phyloP scores from a whole-genome alignment of 2,888 invertebrate genomes.

The Crematogaster levior region DNA sequence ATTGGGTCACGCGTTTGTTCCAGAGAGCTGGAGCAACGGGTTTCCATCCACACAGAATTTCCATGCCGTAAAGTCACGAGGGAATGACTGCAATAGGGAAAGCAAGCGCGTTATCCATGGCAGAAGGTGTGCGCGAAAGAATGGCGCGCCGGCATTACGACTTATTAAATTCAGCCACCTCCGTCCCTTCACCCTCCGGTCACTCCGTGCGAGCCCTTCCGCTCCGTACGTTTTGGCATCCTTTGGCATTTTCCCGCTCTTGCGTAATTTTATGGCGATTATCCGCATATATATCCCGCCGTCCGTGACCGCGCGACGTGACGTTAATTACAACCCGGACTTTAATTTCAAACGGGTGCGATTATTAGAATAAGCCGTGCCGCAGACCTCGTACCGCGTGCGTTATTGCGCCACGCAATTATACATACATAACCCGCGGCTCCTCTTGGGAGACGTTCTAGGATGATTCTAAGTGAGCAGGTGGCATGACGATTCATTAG shows the following conservation, averaged over 20 bases:
- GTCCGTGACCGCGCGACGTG: constrained; percentile 62
- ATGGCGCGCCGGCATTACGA: constrained; percentile 56
- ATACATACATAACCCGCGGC: constrained; percentile 7
- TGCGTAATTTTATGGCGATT: constrained; percentile 74
- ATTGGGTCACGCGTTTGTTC: constrained; percentile 37
- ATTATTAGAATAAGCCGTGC: constrained; percentile 72
- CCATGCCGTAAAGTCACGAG: constrained; percentile 35
- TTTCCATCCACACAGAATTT: constrained; percentile 37
- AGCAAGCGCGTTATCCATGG: constrained; percentile 27
- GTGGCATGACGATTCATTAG: constrained; percentile 14
- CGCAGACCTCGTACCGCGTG: constrained; percentile 44
- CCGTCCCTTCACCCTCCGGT: constrained; percentile 32
- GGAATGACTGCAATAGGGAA: constrained; percentile 1
- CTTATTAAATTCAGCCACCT: constrained; percentile 74
- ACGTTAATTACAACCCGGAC: constrained; percentile 73
- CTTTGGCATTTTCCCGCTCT: constrained; percentile 2
- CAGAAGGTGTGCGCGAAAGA: constrained; percentile 31
- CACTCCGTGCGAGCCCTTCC: constrained; percentile 1
- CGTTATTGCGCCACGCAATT: constrained; percentile 63
- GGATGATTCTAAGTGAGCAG: constrained; percentile 22
- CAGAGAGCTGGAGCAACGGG: constrained; percentile 14
- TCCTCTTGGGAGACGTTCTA: neutral
- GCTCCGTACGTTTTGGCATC: neutral
- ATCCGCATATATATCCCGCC: constrained; percentile 62
- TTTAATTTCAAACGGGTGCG: constrained; percentile 73